phyloP scores from a whole-genome alignment of 2,113 vertebrate genomes.

The Nanger granti region DNA sequence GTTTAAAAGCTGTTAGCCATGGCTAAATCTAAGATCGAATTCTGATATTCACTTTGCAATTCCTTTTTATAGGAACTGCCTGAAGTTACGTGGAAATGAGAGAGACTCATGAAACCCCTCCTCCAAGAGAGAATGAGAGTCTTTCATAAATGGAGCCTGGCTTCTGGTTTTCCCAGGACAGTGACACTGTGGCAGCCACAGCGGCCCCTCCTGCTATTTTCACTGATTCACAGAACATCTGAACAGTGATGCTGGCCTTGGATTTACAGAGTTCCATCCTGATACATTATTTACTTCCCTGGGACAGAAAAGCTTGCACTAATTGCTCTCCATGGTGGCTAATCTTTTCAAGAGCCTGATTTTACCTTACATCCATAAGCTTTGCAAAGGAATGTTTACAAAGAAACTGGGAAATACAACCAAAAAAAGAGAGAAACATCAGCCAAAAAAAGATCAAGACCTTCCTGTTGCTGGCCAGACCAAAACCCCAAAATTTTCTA shows the following conservation, averaged over 20 bases:
- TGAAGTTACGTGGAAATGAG: slow-evolving; percentile 72
- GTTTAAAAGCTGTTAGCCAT: background rate
- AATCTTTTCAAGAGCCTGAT: slow-evolving; percentile 88
- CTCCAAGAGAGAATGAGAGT: slow-evolving; percentile 61
- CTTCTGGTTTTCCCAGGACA: background rate
- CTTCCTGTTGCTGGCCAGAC: slow-evolving; percentile 80
- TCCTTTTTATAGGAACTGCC: slow-evolving; percentile 78
- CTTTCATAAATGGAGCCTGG: slow-evolving; percentile 32
- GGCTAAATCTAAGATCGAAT: background rate
- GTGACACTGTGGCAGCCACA: background rate
- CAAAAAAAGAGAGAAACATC: slow-evolving; percentile 91
- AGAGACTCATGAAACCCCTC: slow-evolving; percentile 56
- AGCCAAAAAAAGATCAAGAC: slow-evolving; percentile 88
- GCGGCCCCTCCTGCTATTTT: background rate
- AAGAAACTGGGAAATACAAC: slow-evolving; percentile 95
- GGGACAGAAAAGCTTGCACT: slow-evolving; percentile 70
- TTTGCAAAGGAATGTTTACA: slow-evolving; percentile 99
- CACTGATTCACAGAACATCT: background rate
- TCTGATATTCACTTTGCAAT: slow-evolving; percentile 45
- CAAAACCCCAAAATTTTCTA: slow-evolving; percentile 88
- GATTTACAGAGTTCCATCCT: slow-evolving; percentile 61
- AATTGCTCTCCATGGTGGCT: slow-evolving; percentile 93
- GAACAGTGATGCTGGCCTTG: slow-evolving; percentile 64
- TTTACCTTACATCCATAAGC: slow-evolving; percentile 91
- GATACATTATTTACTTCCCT: slow-evolving; percentile 56